Percentiles rank a stretch among this genome's conserved stretches.
phyloP scores from a whole-genome alignment of 1,140 invertebrate genomes.

The Trypoxylus dichotomus region DNA sequence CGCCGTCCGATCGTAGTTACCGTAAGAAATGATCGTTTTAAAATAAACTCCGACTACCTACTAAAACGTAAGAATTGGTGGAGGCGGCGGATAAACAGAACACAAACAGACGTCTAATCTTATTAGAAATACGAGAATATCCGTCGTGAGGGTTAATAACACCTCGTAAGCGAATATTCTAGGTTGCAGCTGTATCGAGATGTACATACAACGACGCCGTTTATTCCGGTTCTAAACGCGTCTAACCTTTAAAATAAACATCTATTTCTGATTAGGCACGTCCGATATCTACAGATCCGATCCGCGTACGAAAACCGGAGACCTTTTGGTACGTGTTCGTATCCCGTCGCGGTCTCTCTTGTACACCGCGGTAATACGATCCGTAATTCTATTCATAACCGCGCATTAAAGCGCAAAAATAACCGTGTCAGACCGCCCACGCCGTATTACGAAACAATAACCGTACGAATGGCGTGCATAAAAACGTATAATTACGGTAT shows the following conservation, averaged over 20 bases:
- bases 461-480: background rate
- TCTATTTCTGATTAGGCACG: background rate
- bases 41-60: background rate
- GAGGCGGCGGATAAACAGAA: background rate
- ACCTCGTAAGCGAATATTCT: background rate
- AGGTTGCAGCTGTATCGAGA: background rate
- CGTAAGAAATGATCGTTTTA: background rate
- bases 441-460: background rate
- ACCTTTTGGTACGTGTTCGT: too few species aligned
- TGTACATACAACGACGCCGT: too few species aligned
- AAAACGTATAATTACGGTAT: background rate
- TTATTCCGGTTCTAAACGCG: background rate
- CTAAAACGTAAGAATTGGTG: background rate
- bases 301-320: background rate
- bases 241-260: background rate
- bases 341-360: too few species aligned
- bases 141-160: background rate
- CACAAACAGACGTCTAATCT: background rate
- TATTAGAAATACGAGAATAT: background rate
- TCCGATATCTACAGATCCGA: background rate
- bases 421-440: background rate
- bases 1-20: background rate
- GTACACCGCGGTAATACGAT: background rate
- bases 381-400: background rate
- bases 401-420: background rate